Evolutionary conservation across 2,797 vertebrate species (phyloP).

Genomic region (Gallirallus australis): DNA sequence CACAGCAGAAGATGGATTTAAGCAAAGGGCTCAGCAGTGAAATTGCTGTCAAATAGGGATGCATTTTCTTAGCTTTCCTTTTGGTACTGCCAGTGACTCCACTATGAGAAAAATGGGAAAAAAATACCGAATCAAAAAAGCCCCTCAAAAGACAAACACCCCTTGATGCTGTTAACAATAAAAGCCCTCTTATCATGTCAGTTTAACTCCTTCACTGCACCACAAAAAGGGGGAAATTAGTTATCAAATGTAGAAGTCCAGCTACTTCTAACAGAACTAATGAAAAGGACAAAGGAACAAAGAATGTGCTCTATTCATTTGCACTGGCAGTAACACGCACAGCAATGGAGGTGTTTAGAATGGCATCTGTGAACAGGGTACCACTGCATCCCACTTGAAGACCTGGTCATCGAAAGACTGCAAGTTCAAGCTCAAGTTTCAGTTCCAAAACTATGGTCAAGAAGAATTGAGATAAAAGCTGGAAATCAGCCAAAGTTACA

Average conservation of each 20-base stretch:
- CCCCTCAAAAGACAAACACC: background rate
- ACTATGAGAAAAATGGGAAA: background rate
- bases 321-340: background rate
- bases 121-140: background rate
- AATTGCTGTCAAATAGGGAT: background rate
- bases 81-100: background rate
- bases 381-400: background rate
- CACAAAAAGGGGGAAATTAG: background rate
- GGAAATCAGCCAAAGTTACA: background rate
- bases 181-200: background rate
- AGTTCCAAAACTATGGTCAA: background rate
- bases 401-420: background rate
- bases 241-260: background rate
- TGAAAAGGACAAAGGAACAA: background rate
- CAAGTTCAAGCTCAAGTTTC: background rate
- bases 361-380: background rate
- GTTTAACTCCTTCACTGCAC: background rate
- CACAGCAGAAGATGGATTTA: background rate
- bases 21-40: background rate
- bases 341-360: background rate
- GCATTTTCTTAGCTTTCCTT: background rate
- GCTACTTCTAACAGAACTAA: background rate
- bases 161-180: background rate
- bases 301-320: background rate
- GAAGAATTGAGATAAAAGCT: background rate